phyloP scores from a whole-genome alignment of 35 echinoderm and acorn worm species.

The Hemicentrotus pulcherrimus region DNA sequence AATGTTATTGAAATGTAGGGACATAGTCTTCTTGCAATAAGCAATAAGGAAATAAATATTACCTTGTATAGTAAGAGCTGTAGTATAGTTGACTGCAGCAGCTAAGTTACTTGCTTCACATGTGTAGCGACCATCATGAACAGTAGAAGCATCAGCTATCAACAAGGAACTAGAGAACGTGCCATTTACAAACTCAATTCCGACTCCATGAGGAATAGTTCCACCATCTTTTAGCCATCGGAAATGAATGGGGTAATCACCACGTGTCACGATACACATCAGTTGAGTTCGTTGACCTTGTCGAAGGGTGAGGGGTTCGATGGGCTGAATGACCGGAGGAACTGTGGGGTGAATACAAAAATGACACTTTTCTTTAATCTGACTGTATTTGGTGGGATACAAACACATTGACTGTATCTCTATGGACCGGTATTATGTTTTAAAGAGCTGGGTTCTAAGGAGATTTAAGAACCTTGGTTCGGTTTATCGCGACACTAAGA shows the following conservation, averaged over 20 bases:
- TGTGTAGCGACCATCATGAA: slow-evolving; percentile 89
- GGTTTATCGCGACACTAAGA: too few relatives aligned
- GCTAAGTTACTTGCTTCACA: slow-evolving; percentile 83
- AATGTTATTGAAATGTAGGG: background rate
- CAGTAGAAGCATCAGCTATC: slow-evolving; percentile 72
- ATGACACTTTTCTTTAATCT: too few relatives aligned
- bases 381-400: too few relatives aligned
- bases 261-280: slow-evolving; percentile 65
- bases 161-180: slow-evolving; percentile 54
- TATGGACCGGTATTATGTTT: too few relatives aligned
- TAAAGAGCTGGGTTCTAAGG: too few relatives aligned
- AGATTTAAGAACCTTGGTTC: background rate
- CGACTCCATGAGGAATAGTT: slow-evolving; percentile 68
- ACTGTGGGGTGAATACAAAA: slow-evolving; percentile 38
- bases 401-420: too few relatives aligned
- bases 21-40: too few relatives aligned
- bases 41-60: background rate
- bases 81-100: slow-evolving; percentile 80
- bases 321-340: slow-evolving; percentile 65
- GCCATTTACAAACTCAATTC: slow-evolving; percentile 31
- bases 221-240: slow-evolving; percentile 90
- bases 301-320: slow-evolving; percentile 19
- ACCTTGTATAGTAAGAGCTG: slow-evolving; percentile 86
- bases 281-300: slow-evolving; percentile 85
- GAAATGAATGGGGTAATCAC: slow-evolving; percentile 84